Base-by-base conservation (phyloP, 2,113 vertebrate species). In the Pampusana beccarii region DNA sequence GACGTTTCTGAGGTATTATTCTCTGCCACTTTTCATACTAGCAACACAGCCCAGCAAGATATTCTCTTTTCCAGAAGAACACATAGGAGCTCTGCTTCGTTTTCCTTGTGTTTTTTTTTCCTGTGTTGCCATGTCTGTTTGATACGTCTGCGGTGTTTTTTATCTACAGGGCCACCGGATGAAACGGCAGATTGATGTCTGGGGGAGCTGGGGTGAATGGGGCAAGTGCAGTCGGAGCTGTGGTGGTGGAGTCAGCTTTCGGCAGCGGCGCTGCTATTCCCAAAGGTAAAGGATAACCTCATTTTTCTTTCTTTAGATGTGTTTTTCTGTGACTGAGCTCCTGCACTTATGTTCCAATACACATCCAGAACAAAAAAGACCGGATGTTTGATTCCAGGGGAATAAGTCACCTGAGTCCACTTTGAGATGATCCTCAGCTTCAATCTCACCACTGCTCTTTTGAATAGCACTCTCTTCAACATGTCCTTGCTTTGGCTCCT, bases 141-240 rank as follows among this genome's bases (percentile, higher is more conserved):
- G 42, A 64, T 64, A 29, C 28, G 7, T 42, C 46, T 62, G 24
- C 48, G 72, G 28, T 64, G 14, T 40, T 51, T 86, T 84, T 90
- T 72, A 44, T 82, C 84, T 81, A 15, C 89, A 98, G 98, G 92
- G 70, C 69, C 42, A 0, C 16, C 85, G 50, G 71, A 60, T 86
- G 86, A 98, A 94, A 60, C 72, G 90, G 19, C 98, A 98, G 86
- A 78, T 61, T 66, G 99, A 98, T 86, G 91, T 94, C 96, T 99
- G 99, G 99, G 99, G 98, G 5, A 70, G 97, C 31, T 99, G 99
- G 99, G 97, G 98, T 24, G 95, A 98, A 17, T 99, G 99, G 96
- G 98, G 98, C 36, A 97, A 97, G 75, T 99, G 99, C 97, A 99
- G 99, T 90, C 98, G 99, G 80, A 99, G 98, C 96, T 99, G 99